Conservation (phyloP, 2,888 invertebrate species). For the Apotomis turbidana region DNA sequence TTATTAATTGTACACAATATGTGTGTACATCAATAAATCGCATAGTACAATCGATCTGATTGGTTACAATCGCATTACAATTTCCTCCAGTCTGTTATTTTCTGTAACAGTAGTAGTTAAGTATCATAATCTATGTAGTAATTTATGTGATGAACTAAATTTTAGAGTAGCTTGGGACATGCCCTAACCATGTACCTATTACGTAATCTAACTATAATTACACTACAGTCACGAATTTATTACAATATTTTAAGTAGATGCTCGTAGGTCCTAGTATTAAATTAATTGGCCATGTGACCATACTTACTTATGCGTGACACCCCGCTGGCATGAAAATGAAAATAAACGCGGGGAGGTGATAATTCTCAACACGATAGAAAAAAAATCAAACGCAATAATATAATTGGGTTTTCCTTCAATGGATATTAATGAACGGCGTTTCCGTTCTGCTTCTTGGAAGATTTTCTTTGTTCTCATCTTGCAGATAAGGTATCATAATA, state of each 20-base stretch:
- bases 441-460: constrained; percentile 11
- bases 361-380: constrained; percentile 14
- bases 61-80: too few species aligned
- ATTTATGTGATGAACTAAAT: too few species aligned
- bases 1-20: too few species aligned
- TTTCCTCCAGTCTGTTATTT: too few species aligned
- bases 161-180: too few species aligned
- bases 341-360: constrained; percentile 16
- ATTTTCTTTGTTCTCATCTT: constrained; percentile 2
- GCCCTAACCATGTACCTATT: too few species aligned
- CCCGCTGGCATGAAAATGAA: constrained; percentile 48
- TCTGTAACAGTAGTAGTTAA: too few species aligned
- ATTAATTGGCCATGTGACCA: constrained; percentile 54
- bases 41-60: too few species aligned
- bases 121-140: too few species aligned
- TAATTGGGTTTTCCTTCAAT: constrained; percentile 15
- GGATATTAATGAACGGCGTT: constrained; percentile 35
- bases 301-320: constrained; percentile 51
- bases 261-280: constrained; percentile 49
- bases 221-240: not conserved
- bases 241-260: not conserved
- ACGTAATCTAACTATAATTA: too few species aligned
- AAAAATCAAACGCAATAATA: constrained; percentile 19
- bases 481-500: constrained; percentile 8
- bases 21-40: too few species aligned